Conservation (phyloP, 2,113 vertebrate genomes). For the Nyctereutes procyonoides region DNA sequence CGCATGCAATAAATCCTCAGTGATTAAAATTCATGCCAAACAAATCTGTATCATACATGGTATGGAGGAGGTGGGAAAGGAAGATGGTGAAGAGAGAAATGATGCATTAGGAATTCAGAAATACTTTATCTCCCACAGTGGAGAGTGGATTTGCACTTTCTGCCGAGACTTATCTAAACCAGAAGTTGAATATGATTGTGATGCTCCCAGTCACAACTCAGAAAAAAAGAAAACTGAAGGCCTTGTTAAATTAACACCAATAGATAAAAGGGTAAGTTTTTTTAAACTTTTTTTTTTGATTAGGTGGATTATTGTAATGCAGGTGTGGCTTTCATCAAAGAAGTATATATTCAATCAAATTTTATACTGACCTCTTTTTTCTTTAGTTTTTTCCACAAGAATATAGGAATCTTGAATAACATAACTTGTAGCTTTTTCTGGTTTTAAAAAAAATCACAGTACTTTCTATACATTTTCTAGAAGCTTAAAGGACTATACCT, state of each 20-base stretch:
- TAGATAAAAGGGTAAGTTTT: constrained; percentile 89
- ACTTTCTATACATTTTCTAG: background rate
- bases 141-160: constrained; percentile 92
- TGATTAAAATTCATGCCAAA: constrained; percentile 37
- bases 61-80: background rate
- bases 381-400: constrained; percentile 1
- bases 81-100: background rate
- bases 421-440: background rate
- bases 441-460: background rate
- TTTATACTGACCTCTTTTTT: background rate
- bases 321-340: background rate
- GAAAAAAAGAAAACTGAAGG: constrained; percentile 87
- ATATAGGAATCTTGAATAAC: background rate
- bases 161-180: constrained; percentile 90
- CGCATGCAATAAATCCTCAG: background rate
- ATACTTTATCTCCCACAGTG: constrained; percentile 81
- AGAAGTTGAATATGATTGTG: constrained; percentile 91
- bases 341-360: background rate
- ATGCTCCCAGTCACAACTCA: constrained; percentile 82
- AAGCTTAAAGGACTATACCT: background rate
- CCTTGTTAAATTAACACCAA: constrained; percentile 81
- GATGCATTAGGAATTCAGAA: background rate
- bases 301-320: background rate
- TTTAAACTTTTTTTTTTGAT: background rate
- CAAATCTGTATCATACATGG: background rate